phyloP scores from a whole-genome alignment of 2,888 invertebrate genomes.

The Ecdyonurus torrentis region DNA sequence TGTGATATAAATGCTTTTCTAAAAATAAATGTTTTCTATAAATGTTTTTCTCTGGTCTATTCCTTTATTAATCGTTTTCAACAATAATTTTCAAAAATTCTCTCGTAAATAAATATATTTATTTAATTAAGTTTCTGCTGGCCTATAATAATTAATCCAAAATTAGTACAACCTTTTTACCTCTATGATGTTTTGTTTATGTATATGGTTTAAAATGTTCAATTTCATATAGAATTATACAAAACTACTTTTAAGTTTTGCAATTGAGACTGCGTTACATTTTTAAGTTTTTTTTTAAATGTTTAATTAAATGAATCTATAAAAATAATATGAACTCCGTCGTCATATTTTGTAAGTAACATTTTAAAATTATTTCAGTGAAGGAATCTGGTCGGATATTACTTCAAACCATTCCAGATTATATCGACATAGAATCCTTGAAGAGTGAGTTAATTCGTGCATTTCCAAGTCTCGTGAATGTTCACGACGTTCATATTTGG shows the following conservation, averaged over 20 bases:
- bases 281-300: not conserved
- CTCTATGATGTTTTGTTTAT: too few relatives aligned
- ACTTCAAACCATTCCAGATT: constrained; percentile 81
- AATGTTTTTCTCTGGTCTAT: too few relatives aligned
- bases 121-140: too few relatives aligned
- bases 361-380: constrained; percentile 44
- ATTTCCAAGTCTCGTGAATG: constrained; percentile 53
- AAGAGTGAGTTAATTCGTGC: constrained; percentile 42
- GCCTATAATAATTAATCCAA: too few relatives aligned
- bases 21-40: too few relatives aligned
- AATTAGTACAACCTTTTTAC: too few relatives aligned
- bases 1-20: too few relatives aligned
- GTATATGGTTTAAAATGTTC: too few relatives aligned
- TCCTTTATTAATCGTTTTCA: too few relatives aligned
- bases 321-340: not conserved
- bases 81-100: too few relatives aligned
- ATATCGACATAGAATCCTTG: constrained; percentile 59
- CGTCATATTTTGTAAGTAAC: not conserved
- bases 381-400: constrained; percentile 76
- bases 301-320: not conserved
- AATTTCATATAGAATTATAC: too few relatives aligned
- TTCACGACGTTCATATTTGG: constrained; percentile 85
- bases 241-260: not conserved
- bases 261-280: not conserved
- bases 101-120: too few relatives aligned